Base-by-base conservation (phyloP, 2,797 vertebrate genomes). In the Rhyacichthys aspro region DNA sequence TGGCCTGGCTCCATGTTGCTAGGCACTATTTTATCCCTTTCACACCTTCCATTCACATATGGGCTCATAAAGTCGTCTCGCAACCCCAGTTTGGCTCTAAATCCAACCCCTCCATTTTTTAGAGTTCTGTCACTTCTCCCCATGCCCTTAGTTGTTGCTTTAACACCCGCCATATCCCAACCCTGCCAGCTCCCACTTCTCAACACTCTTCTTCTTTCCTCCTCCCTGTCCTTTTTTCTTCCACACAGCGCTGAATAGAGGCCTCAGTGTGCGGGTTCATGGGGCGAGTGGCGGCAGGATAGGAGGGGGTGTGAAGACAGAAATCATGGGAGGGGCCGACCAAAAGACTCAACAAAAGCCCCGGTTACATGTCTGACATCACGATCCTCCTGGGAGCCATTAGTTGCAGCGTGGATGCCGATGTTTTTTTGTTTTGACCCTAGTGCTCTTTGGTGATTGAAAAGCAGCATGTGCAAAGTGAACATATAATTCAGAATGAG, bases 171-270 rank as follows among this genome's bases (percentile, higher is more conserved):
- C 33, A 11, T 36, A 8, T 17, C 39, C 55, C 45, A 16, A 9
- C 36, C 43, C 16, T 68, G 64, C 45, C 55, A 53, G 34, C 56
- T 70, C 23, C 41, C 46, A 48, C 47, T 44, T 64, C 59, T 45
- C 41, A 55, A 23, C 36, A 39, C 50, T 67, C 61, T 37, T 46
- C 46, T 44, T 17, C 61, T 43, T 37, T 42, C 56, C 41, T 54
- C 43, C 18, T 19, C 63, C 43, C 14, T 38, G 17, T 59, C 43
- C 37, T 60, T 43, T 67, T 76, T 43, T 59, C 49, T 59, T 58
- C 53, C 60, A 59, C 63, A 70, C 59, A 59, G 49, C 36, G 8
- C 33, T 65, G 71, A 89, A 91, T 86, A 91, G 88, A 87, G 79
- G 81, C 77, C 72, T 81, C 76, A 79, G 74, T 88, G 86, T 88